These are phyloP conservation scores for Drosophila neoperkinsi DNA, from an alignment of 2,888 invertebrate species.

Conservation along the genomic window DNA sequence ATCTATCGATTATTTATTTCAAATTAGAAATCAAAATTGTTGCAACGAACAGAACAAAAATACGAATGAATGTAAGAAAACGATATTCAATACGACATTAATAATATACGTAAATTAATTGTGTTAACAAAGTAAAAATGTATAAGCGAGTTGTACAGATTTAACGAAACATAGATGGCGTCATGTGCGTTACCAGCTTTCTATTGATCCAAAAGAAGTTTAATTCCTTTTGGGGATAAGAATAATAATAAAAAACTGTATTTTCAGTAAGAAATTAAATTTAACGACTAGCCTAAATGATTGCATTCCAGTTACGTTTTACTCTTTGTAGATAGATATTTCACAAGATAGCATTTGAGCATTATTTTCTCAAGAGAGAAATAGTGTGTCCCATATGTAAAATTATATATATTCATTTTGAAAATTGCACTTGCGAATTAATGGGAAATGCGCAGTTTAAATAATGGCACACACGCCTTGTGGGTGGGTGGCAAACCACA, in stretches of 20 bases:
- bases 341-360: not conserved
- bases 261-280: not conserved
- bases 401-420: not conserved
- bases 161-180: conserved; percentile 18
- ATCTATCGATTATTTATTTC: conserved; percentile 12
- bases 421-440: conserved; percentile 15
- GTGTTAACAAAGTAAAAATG: not conserved
- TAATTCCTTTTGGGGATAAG: not conserved
- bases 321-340: not conserved
- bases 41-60: not conserved
- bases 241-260: not conserved
- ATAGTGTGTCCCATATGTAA: not conserved
- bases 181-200: not conserved
- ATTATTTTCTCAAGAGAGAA: not conserved
- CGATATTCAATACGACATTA: not conserved
- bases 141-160: not conserved
- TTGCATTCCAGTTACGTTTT: not conserved
- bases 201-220: not conserved
- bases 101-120: not conserved
- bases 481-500: conserved; percentile 20
- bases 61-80: conserved; percentile 1
- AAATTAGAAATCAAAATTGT: not conserved
- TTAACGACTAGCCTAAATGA: not conserved
- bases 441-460: conserved; percentile 40
- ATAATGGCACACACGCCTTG: conserved; percentile 15